Evolutionary conservation across 2,888 invertebrate genomes (phyloP), one percentile per base, ranked within the genome.

Genomic region (Perithous albicinctus): DNA sequence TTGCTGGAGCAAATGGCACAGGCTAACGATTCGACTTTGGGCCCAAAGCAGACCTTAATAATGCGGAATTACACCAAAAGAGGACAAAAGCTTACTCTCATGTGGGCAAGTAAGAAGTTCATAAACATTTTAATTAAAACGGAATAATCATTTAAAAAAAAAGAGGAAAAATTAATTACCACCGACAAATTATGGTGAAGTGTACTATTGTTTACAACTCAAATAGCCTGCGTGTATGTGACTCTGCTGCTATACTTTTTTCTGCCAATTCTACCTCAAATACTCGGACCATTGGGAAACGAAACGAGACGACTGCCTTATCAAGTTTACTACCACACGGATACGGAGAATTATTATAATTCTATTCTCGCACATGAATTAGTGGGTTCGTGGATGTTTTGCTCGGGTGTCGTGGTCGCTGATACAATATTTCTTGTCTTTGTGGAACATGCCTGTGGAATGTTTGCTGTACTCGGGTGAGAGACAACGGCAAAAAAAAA

Each of bases 291-390:
- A 4, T 12, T 59, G 18, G 20, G 23, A n/a, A 73, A 73, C 51
- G 18, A 18, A 6, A 38, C 73, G 18, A 63, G n/a, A 35, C 20
- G 46, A 54, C 15, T 64, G n/a, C 63, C 54, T 12, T 6, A 41
- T 63, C 69, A 66, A 6, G 69, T 75, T 26, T 67, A 67, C 10
- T 64, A 80, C 46, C 75, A 64, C 18, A 18, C 64, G 43, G 69
- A 75, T n/a, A 26, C 41, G 0, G 46, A 80, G 23, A 8, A 80
- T 29, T 48, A 80, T 70, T 80, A 46, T 46, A 70, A 63, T 75
- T 43, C 63, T 1, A 46, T 80, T 35, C 54, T 35, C n/a, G 46
- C 1, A 0, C 69, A 74, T 7, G 10, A 8, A 2, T 15, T 26
- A 1, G n/a, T 38, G 1, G 12, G 35, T 0, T 2, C 15, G 2